Percentiles rank a stretch among this genome's conserved stretches.
phyloP scores from a whole-genome alignment of 2,797 vertebrate genomes.

The Otolemur crassicaudatus region DNA sequence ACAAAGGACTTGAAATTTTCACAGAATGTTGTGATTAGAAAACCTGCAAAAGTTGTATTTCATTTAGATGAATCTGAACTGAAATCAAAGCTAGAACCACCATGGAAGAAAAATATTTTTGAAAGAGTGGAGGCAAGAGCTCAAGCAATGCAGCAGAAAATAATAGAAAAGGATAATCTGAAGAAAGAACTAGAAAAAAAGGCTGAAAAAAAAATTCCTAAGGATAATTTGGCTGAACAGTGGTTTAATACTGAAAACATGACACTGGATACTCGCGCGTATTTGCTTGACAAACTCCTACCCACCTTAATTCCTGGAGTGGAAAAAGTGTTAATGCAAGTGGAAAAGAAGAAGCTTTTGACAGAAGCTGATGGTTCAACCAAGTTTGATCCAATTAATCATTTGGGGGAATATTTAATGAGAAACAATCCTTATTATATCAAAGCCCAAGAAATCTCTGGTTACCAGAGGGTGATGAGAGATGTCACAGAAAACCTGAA shows the following conservation, averaged over 20 bases:
- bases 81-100: not conserved
- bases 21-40: constrained; percentile 23
- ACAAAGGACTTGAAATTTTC: not conserved
- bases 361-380: constrained; percentile 75
- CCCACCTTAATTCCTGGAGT: constrained; percentile 87
- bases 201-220: constrained; percentile 65
- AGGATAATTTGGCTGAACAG: constrained; percentile 84
- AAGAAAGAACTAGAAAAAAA: constrained; percentile 82
- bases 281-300: constrained; percentile 88
- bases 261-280: constrained; percentile 82
- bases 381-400: constrained; percentile 88
- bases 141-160: constrained; percentile 83
- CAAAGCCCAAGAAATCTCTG: constrained; percentile 69
- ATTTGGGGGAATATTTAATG: constrained; percentile 92
- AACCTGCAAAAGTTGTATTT: constrained; percentile 2
- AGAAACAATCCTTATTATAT: constrained; percentile 85
- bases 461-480: constrained; percentile 86
- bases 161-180: constrained; percentile 65
- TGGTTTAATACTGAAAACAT: constrained; percentile 85
- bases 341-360: constrained; percentile 85
- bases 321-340: constrained; percentile 84
- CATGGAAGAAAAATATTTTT: constrained; percentile 83
- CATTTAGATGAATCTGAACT: not conserved
- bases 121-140: constrained; percentile 85
- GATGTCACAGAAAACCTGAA: constrained; percentile 84